Base-by-base conservation (phyloP, 2,888 invertebrate species). In the Lingula anatina region DNA sequence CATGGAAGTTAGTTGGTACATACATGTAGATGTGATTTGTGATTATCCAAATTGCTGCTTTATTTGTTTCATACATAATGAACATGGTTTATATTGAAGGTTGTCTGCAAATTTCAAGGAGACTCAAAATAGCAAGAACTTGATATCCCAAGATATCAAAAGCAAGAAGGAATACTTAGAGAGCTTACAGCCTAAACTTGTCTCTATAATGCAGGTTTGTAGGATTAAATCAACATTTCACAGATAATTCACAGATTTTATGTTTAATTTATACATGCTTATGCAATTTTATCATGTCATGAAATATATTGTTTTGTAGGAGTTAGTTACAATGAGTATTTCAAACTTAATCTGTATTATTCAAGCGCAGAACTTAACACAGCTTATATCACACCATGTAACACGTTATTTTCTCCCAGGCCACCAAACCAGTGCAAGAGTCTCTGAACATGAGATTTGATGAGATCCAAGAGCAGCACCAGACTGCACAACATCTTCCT, bases 361-460 rank as follows among this genome's bases (percentile, higher is more conserved):
- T 0, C n/a, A n/a, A n/a, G n/a, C n/a, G n/a, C n/a, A n/a, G n/a
- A n/a, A n/a, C n/a, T n/a, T n/a, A n/a, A n/a, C n/a, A n/a, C n/a
- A n/a, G n/a, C n/a, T n/a, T n/a, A n/a, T n/a, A n/a, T n/a, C n/a
- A n/a, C n/a, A n/a, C n/a, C n/a, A n/a, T n/a, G n/a, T n/a, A n/a
- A n/a, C n/a, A n/a, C n/a, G n/a, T n/a, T n/a, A n/a, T n/a, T n/a
- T n/a, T n/a, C n/a, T n/a, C 82, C 2, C 77, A 86, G 81, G 84
- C 90, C 0, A 90, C 93, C 0, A 87, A 89, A 71, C 93, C 94
- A 0, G 79, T 95, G 20, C 92, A 94, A 78, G 89, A 91, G 65
- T 88, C 90, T 64, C 80, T 95, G 44, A 88, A 88, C 27, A 81
- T 92, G 62, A 84, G 87, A 3, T 81, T 89, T 49, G 89, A 90